A percentile compares a stretch with the other conserved stretches of the same genome.
phyloP scores from a whole-genome alignment of 2,888 invertebrate species.

The Pollenia griseotomentosa region DNA sequence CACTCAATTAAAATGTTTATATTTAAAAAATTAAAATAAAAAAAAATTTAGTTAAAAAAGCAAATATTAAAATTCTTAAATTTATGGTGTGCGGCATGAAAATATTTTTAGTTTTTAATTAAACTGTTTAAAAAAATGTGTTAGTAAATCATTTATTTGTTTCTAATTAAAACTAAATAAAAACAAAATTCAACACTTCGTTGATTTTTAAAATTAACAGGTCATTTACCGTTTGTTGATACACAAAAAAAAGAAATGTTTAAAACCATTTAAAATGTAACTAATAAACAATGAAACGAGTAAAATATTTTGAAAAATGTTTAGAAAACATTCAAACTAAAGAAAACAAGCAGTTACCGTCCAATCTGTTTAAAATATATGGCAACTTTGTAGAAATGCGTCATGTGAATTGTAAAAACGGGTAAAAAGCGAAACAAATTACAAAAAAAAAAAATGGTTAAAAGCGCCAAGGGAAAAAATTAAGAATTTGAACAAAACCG shows the following conservation, averaged over 20 bases:
- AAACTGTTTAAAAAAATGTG: conserved; percentile 44
- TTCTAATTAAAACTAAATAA: conserved; percentile 56
- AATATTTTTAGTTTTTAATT: conserved; percentile 20
- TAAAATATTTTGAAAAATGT: too few species aligned
- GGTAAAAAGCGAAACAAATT: too few species aligned
- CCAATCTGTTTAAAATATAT: too few species aligned
- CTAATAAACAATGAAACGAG: background rate
- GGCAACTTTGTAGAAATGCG: too few species aligned
- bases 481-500: too few species aligned
- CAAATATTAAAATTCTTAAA: background rate
- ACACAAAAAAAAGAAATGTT: conserved; percentile 18
- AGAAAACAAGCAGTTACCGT: too few species aligned
- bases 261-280: conserved; percentile 31
- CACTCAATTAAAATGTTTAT: background rate
- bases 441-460: too few species aligned
- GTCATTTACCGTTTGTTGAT: conserved; percentile 41
- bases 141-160: conserved; percentile 53
- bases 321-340: too few species aligned
- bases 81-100: conserved; percentile 51
- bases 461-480: too few species aligned
- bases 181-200: conserved; percentile 55
- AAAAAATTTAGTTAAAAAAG: background rate
- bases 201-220: conserved; percentile 32
- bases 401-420: too few species aligned
- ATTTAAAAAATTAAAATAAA: background rate